Conservation (phyloP, 2,797 vertebrate species). For the Thunnus albacares region DNA sequence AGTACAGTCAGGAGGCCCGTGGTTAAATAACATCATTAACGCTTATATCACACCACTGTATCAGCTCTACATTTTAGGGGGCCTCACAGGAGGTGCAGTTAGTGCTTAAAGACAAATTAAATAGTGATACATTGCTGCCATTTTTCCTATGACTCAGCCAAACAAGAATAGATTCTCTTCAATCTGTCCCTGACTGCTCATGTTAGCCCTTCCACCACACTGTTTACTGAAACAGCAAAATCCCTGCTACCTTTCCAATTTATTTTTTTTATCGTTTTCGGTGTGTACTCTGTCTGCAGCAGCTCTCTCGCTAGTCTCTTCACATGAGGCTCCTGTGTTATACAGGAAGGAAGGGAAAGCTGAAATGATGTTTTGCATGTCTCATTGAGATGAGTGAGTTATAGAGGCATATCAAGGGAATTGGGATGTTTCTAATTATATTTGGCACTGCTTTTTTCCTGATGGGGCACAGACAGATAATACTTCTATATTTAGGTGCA, state of each 20-base stretch:
- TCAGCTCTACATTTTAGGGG: not conserved
- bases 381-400: conserved; percentile 43
- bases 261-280: conserved; percentile 44
- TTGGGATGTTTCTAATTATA: conserved; percentile 17
- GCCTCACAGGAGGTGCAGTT: conserved; percentile 27
- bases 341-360: conserved; percentile 45
- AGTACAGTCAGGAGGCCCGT: conserved; percentile 4
- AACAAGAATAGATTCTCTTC: conserved; percentile 54
- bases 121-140: conserved; percentile 10
- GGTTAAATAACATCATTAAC: conserved; percentile 44
- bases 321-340: conserved; percentile 21
- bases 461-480: not conserved
- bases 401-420: conserved; percentile 27
- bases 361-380: conserved; percentile 28
- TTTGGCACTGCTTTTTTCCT: not conserved
- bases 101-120: conserved; percentile 28
- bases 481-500: not conserved
- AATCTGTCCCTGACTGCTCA: conserved; percentile 39
- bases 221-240: not conserved
- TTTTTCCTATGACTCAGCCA: conserved; percentile 54
- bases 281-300: conserved; percentile 3
- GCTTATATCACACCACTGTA: conserved; percentile 20
- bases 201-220: conserved; percentile 11
- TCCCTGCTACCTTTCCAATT: conserved; percentile 18
- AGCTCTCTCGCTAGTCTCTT: conserved; percentile 20